Evolutionary conservation across 1,140 invertebrate species (phyloP), one percentile per base, ranked within the genome.

Genomic region (Euura saliciscinereae): DNA sequence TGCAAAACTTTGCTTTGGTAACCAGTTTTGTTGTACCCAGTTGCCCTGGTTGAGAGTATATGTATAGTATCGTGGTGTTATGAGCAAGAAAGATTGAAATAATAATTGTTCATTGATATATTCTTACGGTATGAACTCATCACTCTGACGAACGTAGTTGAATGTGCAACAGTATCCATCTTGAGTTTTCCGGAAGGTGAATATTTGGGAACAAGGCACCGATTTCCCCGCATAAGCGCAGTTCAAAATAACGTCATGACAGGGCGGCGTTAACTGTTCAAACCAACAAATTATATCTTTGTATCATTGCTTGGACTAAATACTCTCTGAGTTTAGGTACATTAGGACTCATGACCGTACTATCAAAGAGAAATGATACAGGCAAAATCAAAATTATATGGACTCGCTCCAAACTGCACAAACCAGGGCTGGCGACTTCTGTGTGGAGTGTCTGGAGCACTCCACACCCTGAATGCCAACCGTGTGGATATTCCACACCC

Each of bases 101-200:
- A 28, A 28, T 28, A 28, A 28, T 28, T 28, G 28, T 28, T 28
- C 28, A 1, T 1, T 28, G 28, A 44, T 42, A 67, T 42, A 28
- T 13, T 67, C 66, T 67, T 28, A 44, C 43, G 43, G 43, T 67
- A 42, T 67, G 10, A 44, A 67, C 45, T 45, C 51, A 13, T 7
- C 13, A 59, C 6, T 59, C 51, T 67, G 13, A 6, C 78, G 76
- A 5, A 78, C 68, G 69, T 90, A 89, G 79, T 92, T 92, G 75
- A 91, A 92, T 3, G 86, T 80, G 71, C 91, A 92, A 78, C 90
- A 92, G 74, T 86, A 89, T 42, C 91, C 90, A 13, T 87, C 85
- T n/a, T 85, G 84, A 2, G 90, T 91, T 5, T 86, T 85, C 6
- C 86, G 84, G 3, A 85, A 79, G 0, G 70, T 11, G 76, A 91